Percentiles rank a stretch among this genome's conserved stretches.
These are phyloP conservation scores for Ceratitis capitata DNA, from an alignment of 1,140 invertebrate species.

Conservation along the genomic window DNA sequence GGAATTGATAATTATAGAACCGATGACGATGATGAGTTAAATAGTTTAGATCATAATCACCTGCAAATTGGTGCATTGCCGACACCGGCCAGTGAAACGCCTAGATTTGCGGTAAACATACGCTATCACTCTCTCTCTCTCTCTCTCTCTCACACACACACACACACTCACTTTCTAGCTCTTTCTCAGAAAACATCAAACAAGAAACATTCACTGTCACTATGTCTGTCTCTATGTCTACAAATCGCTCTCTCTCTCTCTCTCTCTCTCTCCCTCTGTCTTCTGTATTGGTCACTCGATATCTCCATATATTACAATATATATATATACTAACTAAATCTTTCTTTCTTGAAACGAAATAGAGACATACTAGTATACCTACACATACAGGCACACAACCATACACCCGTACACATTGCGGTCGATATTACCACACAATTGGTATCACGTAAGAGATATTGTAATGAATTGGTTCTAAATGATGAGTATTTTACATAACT, in stretches of 20 bases:
- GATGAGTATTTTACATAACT: background rate
- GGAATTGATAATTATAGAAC: slow-evolving; percentile 60
- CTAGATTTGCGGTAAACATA: slow-evolving; percentile 65
- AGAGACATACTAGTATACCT: background rate
- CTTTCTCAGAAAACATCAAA: too few relatives aligned
- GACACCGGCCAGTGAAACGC: slow-evolving; percentile 64
- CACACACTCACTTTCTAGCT: slow-evolving; percentile 22
- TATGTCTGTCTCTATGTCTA: background rate
- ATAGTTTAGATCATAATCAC: slow-evolving; percentile 61
- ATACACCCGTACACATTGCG: background rate
- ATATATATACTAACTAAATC: background rate
- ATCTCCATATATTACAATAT: background rate
- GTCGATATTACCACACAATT: background rate
- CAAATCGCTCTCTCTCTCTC: background rate
- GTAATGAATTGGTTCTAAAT: background rate
- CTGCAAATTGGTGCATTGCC: slow-evolving; percentile 65
- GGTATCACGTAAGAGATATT: background rate
- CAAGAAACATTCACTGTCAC: too few relatives aligned
- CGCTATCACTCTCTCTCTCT: slow-evolving; percentile 17
- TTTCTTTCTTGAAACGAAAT: background rate
- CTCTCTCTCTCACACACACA: too few relatives aligned
- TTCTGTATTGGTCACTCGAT: slow-evolving; percentile 11
- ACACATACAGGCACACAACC: background rate
- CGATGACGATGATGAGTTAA: slow-evolving; percentile 55
- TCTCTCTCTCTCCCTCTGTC: background rate